Evolutionary conservation across 2,888 invertebrate genomes (phyloP).

Genomic region (Endotricha flammealis): DNA sequence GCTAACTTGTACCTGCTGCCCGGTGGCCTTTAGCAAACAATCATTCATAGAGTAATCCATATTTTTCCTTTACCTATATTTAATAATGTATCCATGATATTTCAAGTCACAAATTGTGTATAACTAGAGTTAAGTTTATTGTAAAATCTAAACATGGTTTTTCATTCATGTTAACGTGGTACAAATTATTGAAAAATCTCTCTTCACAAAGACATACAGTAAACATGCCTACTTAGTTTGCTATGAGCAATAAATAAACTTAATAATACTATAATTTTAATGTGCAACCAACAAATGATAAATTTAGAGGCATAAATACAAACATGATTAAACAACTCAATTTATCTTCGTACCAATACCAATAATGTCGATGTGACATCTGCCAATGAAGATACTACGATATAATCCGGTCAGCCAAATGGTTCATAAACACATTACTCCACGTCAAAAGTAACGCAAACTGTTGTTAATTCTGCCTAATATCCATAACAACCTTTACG

Average conservation of each 20-base stretch:
- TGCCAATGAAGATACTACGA: conserved; percentile 20
- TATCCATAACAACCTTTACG: conserved; percentile 66
- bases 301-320: not conserved
- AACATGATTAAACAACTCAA: not conserved
- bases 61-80: too few relatives aligned
- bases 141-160: too few relatives aligned
- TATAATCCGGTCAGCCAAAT: conserved; percentile 38
- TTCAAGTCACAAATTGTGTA: too few relatives aligned
- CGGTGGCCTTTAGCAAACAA: conserved; percentile 40
- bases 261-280: too few relatives aligned
- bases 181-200: too few relatives aligned
- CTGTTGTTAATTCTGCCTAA: conserved; percentile 72
- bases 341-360: not conserved
- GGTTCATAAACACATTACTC: conserved; percentile 52
- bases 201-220: too few relatives aligned
- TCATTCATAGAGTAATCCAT: conserved; percentile 24
- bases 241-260: too few relatives aligned
- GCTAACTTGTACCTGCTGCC: conserved; percentile 39
- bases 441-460: conserved; percentile 66
- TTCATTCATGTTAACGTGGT: too few relatives aligned
- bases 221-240: too few relatives aligned
- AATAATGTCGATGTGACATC: conserved; percentile 5
- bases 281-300: not conserved
- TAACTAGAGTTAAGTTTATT: too few relatives aligned
- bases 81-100: too few relatives aligned